Evolutionary conservation across 2,113 vertebrate genomes (phyloP), one percentile per base, ranked within the genome.

Genomic region (Colistium nudipinnis): DNA sequence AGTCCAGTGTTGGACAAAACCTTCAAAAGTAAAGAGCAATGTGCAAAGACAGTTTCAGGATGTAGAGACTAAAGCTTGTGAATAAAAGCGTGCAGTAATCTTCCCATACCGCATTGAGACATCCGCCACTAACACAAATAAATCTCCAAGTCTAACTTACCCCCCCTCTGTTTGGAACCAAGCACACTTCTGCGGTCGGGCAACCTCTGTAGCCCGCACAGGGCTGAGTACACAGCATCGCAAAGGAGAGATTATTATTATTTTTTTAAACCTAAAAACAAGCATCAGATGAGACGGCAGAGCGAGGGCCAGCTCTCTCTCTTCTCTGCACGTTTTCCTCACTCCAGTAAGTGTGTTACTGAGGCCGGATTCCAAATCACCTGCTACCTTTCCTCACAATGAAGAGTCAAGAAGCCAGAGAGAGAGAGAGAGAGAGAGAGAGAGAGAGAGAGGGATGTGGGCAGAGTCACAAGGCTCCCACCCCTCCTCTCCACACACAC

Each of bases 161-260:
- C 90, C 45, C 62, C 69, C 39, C 25, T 8, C 70, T 82, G 51
- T 84, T 82, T 47, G 82, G 44, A 54, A 84, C 59, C 53, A 78
- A 71, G 83, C 82, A 78, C 59, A 74, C 62, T 56, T 86, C 73
- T 44, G 89, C 87, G 79, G 90, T 85, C 59, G 81, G 74, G 67
- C 81, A 82, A 66, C 76, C 78, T 86, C 81, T 80, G 81, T 80
- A 91, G 80, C 73, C 84, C 63, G 87, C 83, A 74, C 85, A 91
- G 47, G 90, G 63, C 82, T 90, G 90, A 83, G 87, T 76, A 62
- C 88, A 93, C 81, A 91, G 88, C 90, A 92, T 91, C 71, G 85
- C 79, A 80, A 78, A 80, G 35, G 57, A 77, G 70, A 75, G 64
- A 77, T 80, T 89, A n/a, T n/a, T n/a, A n/a, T n/a, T n/a, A n/a